Evolutionary conservation across 2,797 vertebrate species (phyloP), one percentile per base, ranked within the genome.

Genomic region (Lates japonicus): DNA sequence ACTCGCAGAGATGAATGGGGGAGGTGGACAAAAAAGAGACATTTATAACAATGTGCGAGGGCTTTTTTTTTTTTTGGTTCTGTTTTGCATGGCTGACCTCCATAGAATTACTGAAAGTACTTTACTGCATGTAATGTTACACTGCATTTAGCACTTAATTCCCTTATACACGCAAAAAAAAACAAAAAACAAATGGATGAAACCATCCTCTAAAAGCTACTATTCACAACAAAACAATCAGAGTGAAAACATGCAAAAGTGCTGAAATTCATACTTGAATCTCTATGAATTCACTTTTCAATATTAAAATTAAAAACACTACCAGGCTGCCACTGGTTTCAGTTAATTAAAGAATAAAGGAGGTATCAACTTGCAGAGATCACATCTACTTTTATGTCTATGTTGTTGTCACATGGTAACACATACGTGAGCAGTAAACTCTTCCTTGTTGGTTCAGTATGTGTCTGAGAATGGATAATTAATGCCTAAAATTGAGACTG

Each of bases 1-100:
- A 42, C 59, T 46, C 80, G 29, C 64, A 39, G 42, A 76, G 64
- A 74, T 63, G 67, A 79, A 77, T 37, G 1, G n/a, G 19, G 51
- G n/a, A 80, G 25, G 39, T 44, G 19, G 7, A 44, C 6, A 16
- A 12, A 5, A 68, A 25, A 60, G 7, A 65, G 35, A 63, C 22
- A 39, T 12, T 70, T 76, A 49, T 37, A 42, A n/a, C 3, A 46
- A 52, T 19, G 19, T 61, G 39, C 51, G 31, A n/a, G 55, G 16
- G 13, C 3, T 52, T 57, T 60, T 39, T 52, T 57, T 60, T 39
- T 14, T 67, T 20, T n/a, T n/a, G n/a, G n/a, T n/a, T n/a, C n/a
- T 1, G 9, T 35, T 35, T 57, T 17, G 10, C 13, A 46, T 11
- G 20, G n/a, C 33, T 68, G 41, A 62, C n/a, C 31, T 37, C 6